phyloP scores from a whole-genome alignment of 2,797 vertebrate species.

The Atherinosoma microstoma region DNA sequence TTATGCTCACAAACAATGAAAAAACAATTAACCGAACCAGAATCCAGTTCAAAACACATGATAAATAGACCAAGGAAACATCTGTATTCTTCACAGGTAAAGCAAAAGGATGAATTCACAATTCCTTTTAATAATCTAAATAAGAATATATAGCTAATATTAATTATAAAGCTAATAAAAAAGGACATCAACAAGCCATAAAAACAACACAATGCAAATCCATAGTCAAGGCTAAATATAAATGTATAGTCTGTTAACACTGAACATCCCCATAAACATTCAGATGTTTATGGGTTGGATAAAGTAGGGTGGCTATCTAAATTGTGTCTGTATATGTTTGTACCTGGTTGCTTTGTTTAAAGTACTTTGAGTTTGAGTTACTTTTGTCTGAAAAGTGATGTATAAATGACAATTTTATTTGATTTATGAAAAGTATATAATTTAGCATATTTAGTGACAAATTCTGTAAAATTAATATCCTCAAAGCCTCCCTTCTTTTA shows the following conservation, averaged over 20 bases:
- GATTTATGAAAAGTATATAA: no score
- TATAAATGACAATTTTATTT: no score
- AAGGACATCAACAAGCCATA: not conserved
- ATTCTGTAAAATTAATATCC: not conserved
- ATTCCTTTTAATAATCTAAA: not conserved
- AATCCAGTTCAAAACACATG: no score
- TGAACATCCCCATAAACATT: not conserved
- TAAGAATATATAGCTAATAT: not conserved
- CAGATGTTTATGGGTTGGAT: not conserved
- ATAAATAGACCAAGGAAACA: not conserved
- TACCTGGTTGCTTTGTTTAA: no score
- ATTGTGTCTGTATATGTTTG: no score
- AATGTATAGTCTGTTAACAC: not conserved
- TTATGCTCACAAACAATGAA: slow-evolving; percentile 1
- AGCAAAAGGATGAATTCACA: not conserved
- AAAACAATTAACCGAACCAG: not conserved
- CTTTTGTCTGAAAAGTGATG: no score
- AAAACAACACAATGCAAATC: not conserved
- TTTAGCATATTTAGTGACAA: not conserved
- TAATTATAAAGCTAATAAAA: not conserved
- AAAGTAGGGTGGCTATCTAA: not conserved
- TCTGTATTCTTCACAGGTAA: not conserved
- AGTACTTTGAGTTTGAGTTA: no score
- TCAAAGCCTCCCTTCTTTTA: not conserved
- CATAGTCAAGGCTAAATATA: not conserved